Base-by-base conservation (phyloP, 2,888 invertebrate genomes). In the Cylloceria caligata region DNA sequence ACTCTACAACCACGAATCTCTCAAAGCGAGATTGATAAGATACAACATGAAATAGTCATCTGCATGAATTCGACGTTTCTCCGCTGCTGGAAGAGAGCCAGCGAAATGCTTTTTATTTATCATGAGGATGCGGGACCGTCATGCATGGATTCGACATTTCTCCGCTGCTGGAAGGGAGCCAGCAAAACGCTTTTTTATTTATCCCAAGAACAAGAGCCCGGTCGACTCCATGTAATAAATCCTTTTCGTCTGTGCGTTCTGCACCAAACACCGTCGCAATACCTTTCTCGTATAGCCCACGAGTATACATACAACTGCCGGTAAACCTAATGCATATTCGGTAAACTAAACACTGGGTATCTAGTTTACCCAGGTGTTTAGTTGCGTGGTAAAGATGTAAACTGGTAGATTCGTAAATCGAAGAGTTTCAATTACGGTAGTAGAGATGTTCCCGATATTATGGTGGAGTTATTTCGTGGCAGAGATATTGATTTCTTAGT, bases 1-100 rank as follows among this genome's bases (percentile, higher is more conserved):
- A 65, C 47, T 55, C 47, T 65, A 65, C 69, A 36, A 47, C 55
- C 19, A 16, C 64, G 36, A 65, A 65, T 65, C 67, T 76, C 24
- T 19, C 21, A 42, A 71, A 34, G 65, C 57, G 57, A 75, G 80
- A 67, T 75, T 60, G 75, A 80, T 75, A 80, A 76, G 65, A 13
- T 75, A 47, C 39, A 75, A 65, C 49, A 80, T 39, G 27, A 75
- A 49, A 71, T 16, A 39, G 65, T 57, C 39, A 47, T 65, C 64
- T 30, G 64, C 65, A 42, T 30, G 57, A 60, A 67, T 79, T 60
- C 72, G 60, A 52, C 55, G 57, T 24, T 67, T 19, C 62, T n/a
- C 30, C 52, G 68, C n/a, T 16, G 60, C 47, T 81, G 80, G 80
- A 67, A 34, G 19, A 9, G 19, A 24, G 80, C 80, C 80, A 76